Evolutionary conservation across 2,797 vertebrate species (phyloP).

Genomic region (Pterois miles): DNA sequence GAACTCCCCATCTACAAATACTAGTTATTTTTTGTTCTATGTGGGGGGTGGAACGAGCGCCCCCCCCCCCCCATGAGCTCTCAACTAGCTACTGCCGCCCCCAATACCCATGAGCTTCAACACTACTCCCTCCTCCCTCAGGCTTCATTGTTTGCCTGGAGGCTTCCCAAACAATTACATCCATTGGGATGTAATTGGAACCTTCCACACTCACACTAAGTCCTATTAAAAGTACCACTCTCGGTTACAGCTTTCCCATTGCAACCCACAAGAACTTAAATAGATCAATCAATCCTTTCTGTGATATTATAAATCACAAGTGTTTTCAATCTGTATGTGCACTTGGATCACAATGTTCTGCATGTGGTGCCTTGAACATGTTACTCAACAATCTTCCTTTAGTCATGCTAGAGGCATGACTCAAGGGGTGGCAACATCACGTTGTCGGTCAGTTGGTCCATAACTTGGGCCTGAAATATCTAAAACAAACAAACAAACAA

Average conservation of each 20-base stretch:
- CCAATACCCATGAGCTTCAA: slow-evolving; percentile 61
- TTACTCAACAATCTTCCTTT: not conserved
- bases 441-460: not conserved
- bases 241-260: slow-evolving; percentile 18
- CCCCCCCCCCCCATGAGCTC: no score
- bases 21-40: no score
- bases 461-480: not conserved
- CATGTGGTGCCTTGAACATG: not conserved
- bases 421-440: not conserved
- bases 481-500: no score
- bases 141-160: slow-evolving; percentile 61
- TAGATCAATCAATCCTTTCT: not conserved
- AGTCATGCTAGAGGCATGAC: not conserved
- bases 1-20: no score
- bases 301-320: not conserved
- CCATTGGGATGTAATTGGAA: slow-evolving; percentile 61
- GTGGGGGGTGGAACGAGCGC: no score
- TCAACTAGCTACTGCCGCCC: no score
- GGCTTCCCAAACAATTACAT: slow-evolving; percentile 65
- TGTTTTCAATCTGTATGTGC: not conserved
- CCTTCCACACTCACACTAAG: slow-evolving; percentile 37
- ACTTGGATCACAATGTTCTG: slow-evolving; percentile 5
- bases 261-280: slow-evolving; percentile 21
- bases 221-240: slow-evolving; percentile 27
- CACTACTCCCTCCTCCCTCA: slow-evolving; percentile 50